Conservation (phyloP, 2,797 vertebrate genomes). For the Pipistrellus pygmaeus region DNA sequence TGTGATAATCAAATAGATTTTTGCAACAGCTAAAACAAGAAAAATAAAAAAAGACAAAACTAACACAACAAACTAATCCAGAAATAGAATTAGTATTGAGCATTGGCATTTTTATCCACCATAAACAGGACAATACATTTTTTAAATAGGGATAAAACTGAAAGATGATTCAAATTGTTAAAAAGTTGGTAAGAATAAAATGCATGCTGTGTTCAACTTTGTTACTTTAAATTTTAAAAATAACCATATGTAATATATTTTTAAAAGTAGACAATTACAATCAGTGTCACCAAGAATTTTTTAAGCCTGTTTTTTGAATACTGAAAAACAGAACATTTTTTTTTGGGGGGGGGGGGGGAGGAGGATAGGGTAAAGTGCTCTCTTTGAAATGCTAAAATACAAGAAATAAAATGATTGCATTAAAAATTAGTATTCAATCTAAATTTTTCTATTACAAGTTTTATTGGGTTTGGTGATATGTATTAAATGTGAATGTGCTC, state of each 20-base stretch:
- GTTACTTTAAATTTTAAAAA: slow-evolving; percentile 16
- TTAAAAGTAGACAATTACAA: neutral
- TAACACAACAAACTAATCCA: neutral
- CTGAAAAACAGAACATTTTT: neutral
- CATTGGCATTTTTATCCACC: neutral
- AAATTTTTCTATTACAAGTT: neutral
- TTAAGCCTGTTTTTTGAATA: slow-evolving; percentile 5
- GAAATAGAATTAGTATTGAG: neutral
- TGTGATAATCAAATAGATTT: neutral
- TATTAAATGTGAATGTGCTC: neutral
- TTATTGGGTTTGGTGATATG: neutral
- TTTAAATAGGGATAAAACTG: neutral
- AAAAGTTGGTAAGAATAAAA: slow-evolving; percentile 36
- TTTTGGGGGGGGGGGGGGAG: neutral
- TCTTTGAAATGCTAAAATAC: neutral
- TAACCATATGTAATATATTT: neutral
- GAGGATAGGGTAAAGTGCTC: neutral
- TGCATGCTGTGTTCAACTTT: neutral
- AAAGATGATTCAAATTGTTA: neutral
- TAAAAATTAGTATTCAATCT: slow-evolving; percentile 15
- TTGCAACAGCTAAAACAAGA: neutral
- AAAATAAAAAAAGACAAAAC: neutral
- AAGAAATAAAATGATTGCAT: neutral
- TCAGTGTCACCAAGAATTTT: neutral
- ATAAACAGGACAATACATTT: neutral